Evolutionary conservation across 1,140 invertebrate species (phyloP).

Genomic region (Papilio xuthus): DNA sequence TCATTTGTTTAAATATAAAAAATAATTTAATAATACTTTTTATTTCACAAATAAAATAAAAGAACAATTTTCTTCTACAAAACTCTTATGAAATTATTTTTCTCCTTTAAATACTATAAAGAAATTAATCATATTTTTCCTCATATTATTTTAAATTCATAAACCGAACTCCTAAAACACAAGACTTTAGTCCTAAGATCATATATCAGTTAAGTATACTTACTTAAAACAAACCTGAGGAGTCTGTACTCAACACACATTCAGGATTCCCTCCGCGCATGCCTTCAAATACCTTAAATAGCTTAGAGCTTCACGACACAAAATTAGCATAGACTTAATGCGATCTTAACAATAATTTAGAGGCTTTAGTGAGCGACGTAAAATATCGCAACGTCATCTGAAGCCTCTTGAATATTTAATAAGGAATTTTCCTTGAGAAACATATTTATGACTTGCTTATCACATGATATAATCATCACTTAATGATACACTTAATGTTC

Average conservation of each 20-base stretch:
- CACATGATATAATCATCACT: not conserved
- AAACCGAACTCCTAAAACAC: too few relatives aligned
- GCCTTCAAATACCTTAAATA: conserved; percentile 33
- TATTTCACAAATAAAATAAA: too few relatives aligned
- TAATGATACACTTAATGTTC: too few relatives aligned
- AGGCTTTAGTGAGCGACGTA: conserved; percentile 23
- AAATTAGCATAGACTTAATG: conserved; percentile 34
- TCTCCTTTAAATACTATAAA: too few relatives aligned
- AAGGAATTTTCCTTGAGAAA: not conserved
- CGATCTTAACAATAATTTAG: conserved; percentile 35
- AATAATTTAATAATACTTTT: too few relatives aligned
- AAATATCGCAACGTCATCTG: conserved; percentile 12
- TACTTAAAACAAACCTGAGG: not conserved
- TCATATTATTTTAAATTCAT: too few relatives aligned
- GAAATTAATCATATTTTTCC: too few relatives aligned
- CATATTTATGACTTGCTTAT: conserved; percentile 16
- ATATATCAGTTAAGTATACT: conserved; percentile 9
- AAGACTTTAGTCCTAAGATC: too few relatives aligned
- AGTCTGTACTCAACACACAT: not conserved
- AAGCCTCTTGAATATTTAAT: conserved; percentile 16
- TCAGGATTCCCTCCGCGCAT: not conserved
- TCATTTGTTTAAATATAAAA: too few relatives aligned
- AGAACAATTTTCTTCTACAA: too few relatives aligned
- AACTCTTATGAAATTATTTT: too few relatives aligned
- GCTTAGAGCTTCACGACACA: conserved; percentile 30